Evolutionary conservation across 2,113 vertebrate species (phyloP).

Genomic region (Mystacornis crossleyi): DNA sequence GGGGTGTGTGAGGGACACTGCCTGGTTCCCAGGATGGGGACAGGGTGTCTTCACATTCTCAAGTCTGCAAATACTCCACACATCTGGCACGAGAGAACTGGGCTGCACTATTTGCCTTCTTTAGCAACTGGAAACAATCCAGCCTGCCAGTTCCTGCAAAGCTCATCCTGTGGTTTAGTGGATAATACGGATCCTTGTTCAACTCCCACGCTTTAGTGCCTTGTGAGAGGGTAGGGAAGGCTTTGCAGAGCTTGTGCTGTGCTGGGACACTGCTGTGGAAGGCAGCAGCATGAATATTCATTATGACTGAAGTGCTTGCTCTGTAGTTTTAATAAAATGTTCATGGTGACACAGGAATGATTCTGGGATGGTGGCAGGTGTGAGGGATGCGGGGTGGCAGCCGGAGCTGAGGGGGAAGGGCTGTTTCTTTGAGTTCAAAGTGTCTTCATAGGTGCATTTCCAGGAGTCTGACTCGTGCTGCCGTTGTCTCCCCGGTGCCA

Average conservation of each 20-base stretch:
- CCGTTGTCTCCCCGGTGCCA: neutral
- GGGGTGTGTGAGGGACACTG: neutral
- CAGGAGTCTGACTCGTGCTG: neutral
- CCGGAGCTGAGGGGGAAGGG: neutral
- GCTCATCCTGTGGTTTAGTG: slow-evolving; percentile 23
- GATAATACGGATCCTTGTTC: slow-evolving; percentile 51
- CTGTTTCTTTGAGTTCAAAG: neutral
- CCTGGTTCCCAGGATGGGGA: neutral
- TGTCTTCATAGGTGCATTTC: neutral
- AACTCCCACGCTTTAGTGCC: slow-evolving; percentile 10
- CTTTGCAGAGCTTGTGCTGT: neutral
- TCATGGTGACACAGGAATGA: neutral
- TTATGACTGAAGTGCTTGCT: neutral
- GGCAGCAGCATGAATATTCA: neutral
- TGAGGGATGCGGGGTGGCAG: neutral
- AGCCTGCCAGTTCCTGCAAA: slow-evolving; percentile 20
- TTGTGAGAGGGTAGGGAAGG: neutral
- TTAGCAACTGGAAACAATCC: slow-evolving; percentile 23
- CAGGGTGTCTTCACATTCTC: neutral
- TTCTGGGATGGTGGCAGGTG: neutral
- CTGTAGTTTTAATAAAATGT: neutral
- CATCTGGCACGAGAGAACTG: neutral
- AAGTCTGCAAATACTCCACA: neutral
- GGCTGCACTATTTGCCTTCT: neutral
- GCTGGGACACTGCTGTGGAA: neutral